These are phyloP conservation scores for Trypoxylon attenuatum DNA, from an alignment of 2,888 invertebrate species.

Conservation along the genomic window DNA sequence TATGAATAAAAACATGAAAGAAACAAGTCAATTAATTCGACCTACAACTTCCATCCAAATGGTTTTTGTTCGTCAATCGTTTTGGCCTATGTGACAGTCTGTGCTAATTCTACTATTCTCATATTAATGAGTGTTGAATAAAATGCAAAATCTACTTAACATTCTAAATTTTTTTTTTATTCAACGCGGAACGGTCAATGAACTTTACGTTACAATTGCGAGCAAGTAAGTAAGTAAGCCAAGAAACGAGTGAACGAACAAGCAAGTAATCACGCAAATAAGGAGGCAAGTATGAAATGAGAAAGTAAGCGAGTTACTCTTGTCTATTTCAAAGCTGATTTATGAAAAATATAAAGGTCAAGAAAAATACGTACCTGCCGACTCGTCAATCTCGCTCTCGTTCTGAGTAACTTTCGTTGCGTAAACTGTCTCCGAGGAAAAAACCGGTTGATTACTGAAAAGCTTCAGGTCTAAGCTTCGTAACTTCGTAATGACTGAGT, in stretches of 20 bases:
- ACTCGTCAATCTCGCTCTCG: conserved; percentile 55
- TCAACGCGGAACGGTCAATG: too few species aligned
- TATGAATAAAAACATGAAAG: neutral
- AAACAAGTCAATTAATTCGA: too few species aligned
- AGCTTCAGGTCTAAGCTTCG: conserved; percentile 85
- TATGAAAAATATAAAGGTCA: too few species aligned
- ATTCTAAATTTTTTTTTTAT: too few species aligned
- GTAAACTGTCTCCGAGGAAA: conserved; percentile 68
- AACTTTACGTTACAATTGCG: too few species aligned
- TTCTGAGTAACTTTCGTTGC: conserved; percentile 57
- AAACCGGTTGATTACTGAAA: conserved; percentile 77
- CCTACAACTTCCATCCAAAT: too few species aligned
- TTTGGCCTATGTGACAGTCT: too few species aligned
- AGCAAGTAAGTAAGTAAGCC: neutral
- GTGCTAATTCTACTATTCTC: too few species aligned
- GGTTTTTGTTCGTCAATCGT: too few species aligned
- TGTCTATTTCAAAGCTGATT: too few species aligned
- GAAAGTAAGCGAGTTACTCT: neutral
- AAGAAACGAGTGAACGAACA: neutral
- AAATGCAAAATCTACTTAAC: too few species aligned
- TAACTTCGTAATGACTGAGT: conserved; percentile 86
- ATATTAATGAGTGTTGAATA: too few species aligned
- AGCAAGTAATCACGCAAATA: neutral
- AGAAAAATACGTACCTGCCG: conserved; percentile 54
- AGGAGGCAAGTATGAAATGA: neutral